Evolutionary conservation across 1,140 invertebrate genomes (phyloP), one percentile per base, ranked within the genome.

Genomic region (Zaprionus vittiger): DNA sequence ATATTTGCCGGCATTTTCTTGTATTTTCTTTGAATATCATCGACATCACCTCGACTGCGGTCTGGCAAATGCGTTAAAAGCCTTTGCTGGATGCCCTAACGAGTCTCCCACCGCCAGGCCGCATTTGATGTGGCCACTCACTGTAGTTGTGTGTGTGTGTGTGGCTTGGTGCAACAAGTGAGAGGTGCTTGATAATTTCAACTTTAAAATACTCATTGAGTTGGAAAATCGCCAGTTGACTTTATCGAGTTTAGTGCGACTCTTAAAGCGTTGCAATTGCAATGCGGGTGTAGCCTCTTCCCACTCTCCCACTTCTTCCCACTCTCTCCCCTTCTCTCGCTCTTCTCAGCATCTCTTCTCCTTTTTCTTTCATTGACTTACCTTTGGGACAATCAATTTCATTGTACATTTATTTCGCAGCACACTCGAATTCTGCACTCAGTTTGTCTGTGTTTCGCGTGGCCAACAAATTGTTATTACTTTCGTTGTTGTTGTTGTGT

Each of bases 311-410:
- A 7, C 7, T 31, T 7, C 11, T 2, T 31, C 28, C 7, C 28
- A 7, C 38, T 41, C 14, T n/a, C 38, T 15, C 4, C 14, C 38
- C 2, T 1, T 14, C 4, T 15, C 37, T 14, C 14, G 4, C 12
- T 15, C 2, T 2, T 5, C 14, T 6, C 38, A 15, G 1, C 15
- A 5, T n/a, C 7, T 14, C 37, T 38, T 38, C 4, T 17, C 2
- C 41, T 9, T 7, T n/a, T 17, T 9, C 2, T 47, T 34, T 28
- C n/a, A 2, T 12, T 49, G 2, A 66, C 91, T 92, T 77, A 92
- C 91, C 91, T 92, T 86, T 90, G 68, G 91, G 81, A 83, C 91
- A 83, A 79, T 92, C 91, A 91, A 91, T 92, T 91, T 89, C 91
- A 92, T 92, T 89, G 91, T 92, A 91, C 91, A 92, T 92, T 80